These are phyloP conservation scores for Campaea margaritaria DNA, from an alignment of 2,888 invertebrate genomes.

Conservation along the genomic window DNA sequence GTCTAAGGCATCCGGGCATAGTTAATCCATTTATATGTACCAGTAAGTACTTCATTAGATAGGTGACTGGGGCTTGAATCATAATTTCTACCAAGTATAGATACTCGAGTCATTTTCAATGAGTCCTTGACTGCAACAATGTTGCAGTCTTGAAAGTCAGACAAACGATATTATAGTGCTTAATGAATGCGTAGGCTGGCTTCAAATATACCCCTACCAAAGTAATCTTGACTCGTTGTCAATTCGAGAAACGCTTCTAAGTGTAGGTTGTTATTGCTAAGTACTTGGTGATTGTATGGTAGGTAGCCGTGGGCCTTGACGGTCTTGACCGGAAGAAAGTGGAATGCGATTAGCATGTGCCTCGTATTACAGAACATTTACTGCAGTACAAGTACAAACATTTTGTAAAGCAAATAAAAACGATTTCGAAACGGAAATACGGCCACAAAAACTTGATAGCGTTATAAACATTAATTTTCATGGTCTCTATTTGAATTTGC, in stretches of 20 bases:
- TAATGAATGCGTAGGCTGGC: neutral
- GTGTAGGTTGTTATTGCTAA: conserved; percentile 35
- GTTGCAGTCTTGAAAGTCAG: neutral
- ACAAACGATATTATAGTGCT: neutral
- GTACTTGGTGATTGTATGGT: conserved; percentile 27
- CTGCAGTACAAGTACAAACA: conserved; percentile 21
- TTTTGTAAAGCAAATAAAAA: conserved; percentile 31
- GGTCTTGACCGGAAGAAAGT: conserved; percentile 60
- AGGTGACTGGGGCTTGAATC: too few relatives aligned
- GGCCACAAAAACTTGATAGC: conserved; percentile 17
- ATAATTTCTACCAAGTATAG: too few relatives aligned
- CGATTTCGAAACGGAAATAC: conserved; percentile 35
- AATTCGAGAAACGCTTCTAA: conserved; percentile 29
- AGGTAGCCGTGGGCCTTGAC: conserved; percentile 49
- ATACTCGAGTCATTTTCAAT: too few relatives aligned
- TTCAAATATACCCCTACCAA: neutral
- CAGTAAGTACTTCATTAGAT: too few relatives aligned
- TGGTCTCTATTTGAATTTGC: conserved; percentile 5
- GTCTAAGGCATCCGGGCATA: too few relatives aligned
- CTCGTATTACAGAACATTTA: conserved; percentile 44
- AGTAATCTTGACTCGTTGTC: neutral
- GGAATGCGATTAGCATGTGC: conserved; percentile 56
- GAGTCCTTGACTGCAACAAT: neutral
- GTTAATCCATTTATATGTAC: too few relatives aligned
- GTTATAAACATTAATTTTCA: conserved; percentile 17